phyloP scores from a whole-genome alignment of 2,113 vertebrate species.

The Psammodynastes pulverulentus region DNA sequence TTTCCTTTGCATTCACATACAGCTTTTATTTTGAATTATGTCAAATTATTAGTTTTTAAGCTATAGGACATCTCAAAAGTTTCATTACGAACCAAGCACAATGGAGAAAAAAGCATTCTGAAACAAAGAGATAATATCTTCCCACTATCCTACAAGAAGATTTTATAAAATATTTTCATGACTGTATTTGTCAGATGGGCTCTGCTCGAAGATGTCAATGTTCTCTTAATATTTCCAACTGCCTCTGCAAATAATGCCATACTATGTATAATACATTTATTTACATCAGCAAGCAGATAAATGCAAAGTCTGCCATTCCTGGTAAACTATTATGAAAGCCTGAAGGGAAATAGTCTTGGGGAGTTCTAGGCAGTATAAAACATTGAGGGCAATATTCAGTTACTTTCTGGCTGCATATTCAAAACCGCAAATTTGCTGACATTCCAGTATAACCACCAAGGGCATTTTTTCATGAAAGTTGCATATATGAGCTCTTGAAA shows the following conservation, averaged over 20 bases:
- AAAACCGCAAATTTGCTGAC: not conserved
- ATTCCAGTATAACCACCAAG: not conserved
- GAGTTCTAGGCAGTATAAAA: not conserved
- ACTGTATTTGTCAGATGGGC: not conserved
- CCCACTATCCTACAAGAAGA: not conserved
- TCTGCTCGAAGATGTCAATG: not conserved
- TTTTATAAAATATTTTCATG: constrained; percentile 1
- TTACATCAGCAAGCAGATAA: not conserved
- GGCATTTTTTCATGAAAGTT: not conserved
- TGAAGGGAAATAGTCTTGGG: constrained; percentile 1
- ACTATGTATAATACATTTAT: not conserved
- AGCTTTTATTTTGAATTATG: not conserved
- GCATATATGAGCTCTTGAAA: not conserved
- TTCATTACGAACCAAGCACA: not conserved
- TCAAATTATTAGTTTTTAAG: not conserved
- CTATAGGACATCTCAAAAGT: not conserved
- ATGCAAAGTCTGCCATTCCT: not conserved
- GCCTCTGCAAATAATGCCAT: not conserved
- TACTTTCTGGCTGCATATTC: constrained; percentile 9
- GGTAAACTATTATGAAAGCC: not conserved
- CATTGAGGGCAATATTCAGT: constrained; percentile 7
- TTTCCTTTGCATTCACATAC: not conserved
- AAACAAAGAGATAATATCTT: not conserved
- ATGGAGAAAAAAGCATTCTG: not conserved
- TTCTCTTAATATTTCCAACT: not conserved